Percentiles rank a stretch among this genome's conserved stretches.
These are phyloP conservation scores for Zaprionus vittiger DNA, from an alignment of 1,140 invertebrate genomes.

Conservation along the genomic window DNA sequence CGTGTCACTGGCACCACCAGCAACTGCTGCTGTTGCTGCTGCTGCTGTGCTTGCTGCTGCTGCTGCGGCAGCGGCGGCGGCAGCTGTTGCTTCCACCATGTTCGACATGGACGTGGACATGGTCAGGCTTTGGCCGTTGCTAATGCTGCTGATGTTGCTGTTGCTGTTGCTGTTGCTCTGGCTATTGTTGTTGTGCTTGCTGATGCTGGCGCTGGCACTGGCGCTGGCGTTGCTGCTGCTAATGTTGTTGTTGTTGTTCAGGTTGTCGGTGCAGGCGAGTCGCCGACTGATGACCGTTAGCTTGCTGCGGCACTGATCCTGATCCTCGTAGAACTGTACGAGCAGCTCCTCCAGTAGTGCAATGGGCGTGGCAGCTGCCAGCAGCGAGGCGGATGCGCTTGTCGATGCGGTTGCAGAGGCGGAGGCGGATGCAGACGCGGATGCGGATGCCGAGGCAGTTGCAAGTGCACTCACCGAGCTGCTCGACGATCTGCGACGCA, in stretches of 20 bases:
- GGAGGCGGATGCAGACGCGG: conserved; percentile 43
- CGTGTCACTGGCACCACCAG: conserved; percentile 16
- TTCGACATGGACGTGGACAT: conserved; percentile 70
- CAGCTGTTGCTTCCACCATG: conserved; percentile 54
- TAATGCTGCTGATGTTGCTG: conserved; percentile 54
- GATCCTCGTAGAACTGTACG: conserved; percentile 80
- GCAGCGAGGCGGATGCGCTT: conserved; percentile 50
- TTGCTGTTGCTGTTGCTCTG: conserved; percentile 36
- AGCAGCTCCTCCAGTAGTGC: conserved; percentile 75
- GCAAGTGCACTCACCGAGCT: conserved; percentile 26
- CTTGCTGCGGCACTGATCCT: conserved; percentile 58
- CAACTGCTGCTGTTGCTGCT: conserved; percentile 1
- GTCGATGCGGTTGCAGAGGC: conserved; percentile 55
- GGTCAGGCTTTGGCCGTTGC: conserved; percentile 48
- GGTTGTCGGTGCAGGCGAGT: conserved; percentile 44
- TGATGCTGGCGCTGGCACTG: conserved; percentile 37
- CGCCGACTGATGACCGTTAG: conserved; percentile 49
- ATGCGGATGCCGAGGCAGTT: conserved; percentile 52
- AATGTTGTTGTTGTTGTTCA: conserved; percentile 43
- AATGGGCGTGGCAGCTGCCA: conserved; percentile 52
- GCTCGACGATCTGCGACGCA: conserved; percentile 51
- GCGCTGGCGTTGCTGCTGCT: conserved; percentile 18
- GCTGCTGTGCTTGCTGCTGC: conserved; percentile 9
- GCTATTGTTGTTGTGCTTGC: conserved; percentile 33
- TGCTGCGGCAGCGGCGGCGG: conserved; percentile 38